Base-by-base conservation (phyloP, 2,888 invertebrate genomes). In the Notodonta dromedarius region DNA sequence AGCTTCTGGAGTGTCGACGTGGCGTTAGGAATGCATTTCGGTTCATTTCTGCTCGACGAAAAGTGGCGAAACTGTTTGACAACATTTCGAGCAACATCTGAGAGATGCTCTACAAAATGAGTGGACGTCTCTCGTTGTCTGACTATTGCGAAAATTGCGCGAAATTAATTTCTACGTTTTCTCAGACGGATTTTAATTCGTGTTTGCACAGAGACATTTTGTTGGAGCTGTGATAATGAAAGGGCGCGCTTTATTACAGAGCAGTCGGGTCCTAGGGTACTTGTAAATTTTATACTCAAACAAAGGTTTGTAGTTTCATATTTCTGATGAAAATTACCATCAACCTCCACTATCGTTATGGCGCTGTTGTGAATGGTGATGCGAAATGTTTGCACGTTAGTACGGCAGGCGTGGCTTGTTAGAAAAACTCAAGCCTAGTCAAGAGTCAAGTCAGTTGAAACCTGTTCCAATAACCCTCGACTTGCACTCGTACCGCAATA, bases 1-100 rank as follows among this genome's bases (percentile, higher is more conserved):
- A 78, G 70, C 77, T 66, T 77, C 81, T 71, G 73, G 74, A 73
- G 73, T 72, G 55, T 63, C 65, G 72, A 67, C 62, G 68, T 70
- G 66, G 60, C 59, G 69, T 68, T 62, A 64, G 55, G 59, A 71
- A 66, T 74, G 74, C 74, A 70, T 71, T 66, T 67, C 59, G 65
- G 60, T 67, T 64, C 65, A 70, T 61, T 67, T 61, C 54, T 58
- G 50, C 58, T 46, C 59, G 54, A 50, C 40, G 44, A 61, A 64
- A 54, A 58, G 52, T 56, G 50, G 56, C 48, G 35, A 5, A 56
- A 24, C 42, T 60, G 57, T 62, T 57, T 62, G 40, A 39, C 40
- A 44, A 52, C 24, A 52, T 52, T 50, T 50, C 35, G 13, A 12
- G 2, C 5, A 13, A 32, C 24, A 32, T 32, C 52, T 52, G 32